These are phyloP conservation scores for Hippopotamus amphibius DNA, from an alignment of 2,113 vertebrate species.

Conservation along the genomic window DNA sequence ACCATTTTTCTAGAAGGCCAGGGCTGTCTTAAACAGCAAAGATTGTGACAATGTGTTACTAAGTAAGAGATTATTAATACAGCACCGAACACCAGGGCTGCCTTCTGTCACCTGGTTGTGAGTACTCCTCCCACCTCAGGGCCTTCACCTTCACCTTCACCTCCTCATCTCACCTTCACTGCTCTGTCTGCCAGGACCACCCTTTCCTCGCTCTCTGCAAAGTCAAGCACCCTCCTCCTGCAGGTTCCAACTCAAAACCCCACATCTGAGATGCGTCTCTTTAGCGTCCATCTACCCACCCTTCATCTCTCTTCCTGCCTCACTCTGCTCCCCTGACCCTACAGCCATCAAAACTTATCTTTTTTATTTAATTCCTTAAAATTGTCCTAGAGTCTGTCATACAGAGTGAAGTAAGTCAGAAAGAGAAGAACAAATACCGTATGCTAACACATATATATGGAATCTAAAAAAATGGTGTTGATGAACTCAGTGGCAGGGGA, in stretches of 20 bases:
- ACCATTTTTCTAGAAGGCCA: no score
- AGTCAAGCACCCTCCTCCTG: not conserved
- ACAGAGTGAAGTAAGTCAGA: no score
- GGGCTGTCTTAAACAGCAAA: not conserved
- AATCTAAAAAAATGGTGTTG: no score
- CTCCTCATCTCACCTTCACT: not conserved
- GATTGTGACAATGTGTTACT: no score
- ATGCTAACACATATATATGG: no score
- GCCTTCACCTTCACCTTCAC: not conserved
- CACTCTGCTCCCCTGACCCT: not conserved
- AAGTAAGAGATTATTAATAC: not conserved
- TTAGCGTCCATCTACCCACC: no score
- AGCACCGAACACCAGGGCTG: not conserved
- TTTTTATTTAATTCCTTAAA: not conserved
- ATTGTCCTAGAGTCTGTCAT: no score
- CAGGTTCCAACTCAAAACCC: no score
- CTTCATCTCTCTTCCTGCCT: not conserved
- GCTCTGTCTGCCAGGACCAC: not conserved
- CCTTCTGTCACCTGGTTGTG: not conserved
- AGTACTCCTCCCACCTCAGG: not conserved
- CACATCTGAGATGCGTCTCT: not conserved
- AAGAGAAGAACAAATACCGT: no score
- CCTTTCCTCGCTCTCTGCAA: no score
- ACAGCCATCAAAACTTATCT: not conserved
- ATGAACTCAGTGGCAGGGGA: no score